These are phyloP conservation scores for Heliconius eleuchia DNA, from an alignment of 1,140 invertebrate genomes.

Conservation along the genomic window DNA sequence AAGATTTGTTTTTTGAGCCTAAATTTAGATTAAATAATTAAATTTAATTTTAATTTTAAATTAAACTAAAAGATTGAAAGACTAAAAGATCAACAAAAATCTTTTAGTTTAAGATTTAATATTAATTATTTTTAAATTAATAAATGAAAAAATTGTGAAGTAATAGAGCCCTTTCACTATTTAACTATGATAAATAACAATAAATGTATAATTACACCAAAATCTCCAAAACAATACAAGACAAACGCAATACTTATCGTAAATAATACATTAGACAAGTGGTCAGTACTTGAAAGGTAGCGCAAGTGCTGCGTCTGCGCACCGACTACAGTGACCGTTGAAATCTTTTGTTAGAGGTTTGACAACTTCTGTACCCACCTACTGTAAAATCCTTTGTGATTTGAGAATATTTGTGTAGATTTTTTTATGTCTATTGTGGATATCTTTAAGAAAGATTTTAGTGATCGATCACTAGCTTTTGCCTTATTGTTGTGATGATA, in stretches of 20 bases:
- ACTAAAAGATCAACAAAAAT: too few species aligned
- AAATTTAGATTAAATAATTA: too few species aligned
- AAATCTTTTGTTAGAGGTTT: slow-evolving; percentile 30
- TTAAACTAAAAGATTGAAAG: too few species aligned
- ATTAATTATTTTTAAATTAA: too few species aligned
- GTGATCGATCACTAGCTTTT: background rate
- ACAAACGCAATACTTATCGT: slow-evolving; percentile 36
- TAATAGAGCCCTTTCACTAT: too few species aligned
- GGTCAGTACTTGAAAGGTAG: slow-evolving; percentile 11
- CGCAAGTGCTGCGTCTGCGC: slow-evolving; percentile 15
- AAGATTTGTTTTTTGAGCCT: too few species aligned
- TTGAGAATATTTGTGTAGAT: background rate
- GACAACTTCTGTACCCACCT: slow-evolving; percentile 34
- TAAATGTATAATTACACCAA: background rate
- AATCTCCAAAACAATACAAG: slow-evolving; percentile 30
- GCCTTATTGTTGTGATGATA: too few species aligned
- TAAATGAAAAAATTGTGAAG: background rate
- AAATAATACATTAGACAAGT: slow-evolving; percentile 21
- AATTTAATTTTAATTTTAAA: too few species aligned
- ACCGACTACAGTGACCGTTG: slow-evolving; percentile 35
- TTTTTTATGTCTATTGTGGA: background rate
- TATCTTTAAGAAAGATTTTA: background rate
- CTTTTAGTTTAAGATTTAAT: too few species aligned
- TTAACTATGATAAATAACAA: background rate
- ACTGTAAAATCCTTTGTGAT: background rate